Evolutionary conservation across 2,113 vertebrate species (phyloP), one percentile per base, ranked within the genome.

Genomic region (Myodes glareolus): DNA sequence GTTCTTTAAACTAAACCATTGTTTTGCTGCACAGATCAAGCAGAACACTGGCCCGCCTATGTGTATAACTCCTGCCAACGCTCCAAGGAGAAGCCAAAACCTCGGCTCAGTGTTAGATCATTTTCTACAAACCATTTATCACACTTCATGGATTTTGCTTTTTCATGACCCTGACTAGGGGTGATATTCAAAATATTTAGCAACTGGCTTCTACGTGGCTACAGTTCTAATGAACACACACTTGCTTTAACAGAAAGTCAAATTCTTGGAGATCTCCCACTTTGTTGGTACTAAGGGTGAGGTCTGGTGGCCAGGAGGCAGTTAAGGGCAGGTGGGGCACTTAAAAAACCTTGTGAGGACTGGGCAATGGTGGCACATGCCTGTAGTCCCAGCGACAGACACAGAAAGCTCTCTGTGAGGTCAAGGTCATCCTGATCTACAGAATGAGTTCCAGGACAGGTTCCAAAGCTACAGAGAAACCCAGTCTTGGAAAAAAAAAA

Each of bases 111-210:
- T 78, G 77, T 96, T 94, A 50, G 92, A 92, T 84, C 52, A 55
- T 93, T 96, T 97, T 72, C 93, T 90, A 52, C 29, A 47, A 95
- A 16, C 3, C 70, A 67, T 88, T 78, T 73, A 73, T 91, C 96
- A 93, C 95, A 88, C 90, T 90, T 94, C 76, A 90, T 61, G 92
- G 68, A 47, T 94, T 93, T 96, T 84, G 50, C 68, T 92, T 93
- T 94, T 87, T 63, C 88, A 77, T 97, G 92, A 80, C 75, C 94
- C 93, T 80, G 90, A 80, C 73, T 63, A 95, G 31, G 94, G 23
- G 80, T 93, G 92, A 95, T 97, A 94, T 61, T 94, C 68, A 95
- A 97, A 97, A 96, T 97, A 97, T 92, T 97, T 94, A 96, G 63
- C 92, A 97, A 92, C 84, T 94, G 95, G 78, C 91, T 97, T 89